Percentiles rank a stretch among this genome's conserved stretches.
Evolutionary conservation across 2,888 invertebrate species (phyloP).

Genomic region (Poecilus cupreus): DNA sequence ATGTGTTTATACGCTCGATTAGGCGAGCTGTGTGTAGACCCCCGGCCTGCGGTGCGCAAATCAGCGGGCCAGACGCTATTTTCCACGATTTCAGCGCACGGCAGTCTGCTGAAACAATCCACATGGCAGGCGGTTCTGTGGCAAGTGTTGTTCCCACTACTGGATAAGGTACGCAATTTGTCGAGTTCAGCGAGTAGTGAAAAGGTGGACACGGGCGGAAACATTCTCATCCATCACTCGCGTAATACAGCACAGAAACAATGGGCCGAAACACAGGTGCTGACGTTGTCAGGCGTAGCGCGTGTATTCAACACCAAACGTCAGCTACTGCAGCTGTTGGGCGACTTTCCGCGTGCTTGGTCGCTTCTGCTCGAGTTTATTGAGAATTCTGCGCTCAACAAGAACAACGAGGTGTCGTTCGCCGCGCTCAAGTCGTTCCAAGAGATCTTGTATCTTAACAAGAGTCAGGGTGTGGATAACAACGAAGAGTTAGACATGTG

Average conservation of each 20-base stretch:
- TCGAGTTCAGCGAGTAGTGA: slow-evolving; percentile 83
- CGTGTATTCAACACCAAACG: slow-evolving; percentile 94
- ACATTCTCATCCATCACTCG: slow-evolving; percentile 98
- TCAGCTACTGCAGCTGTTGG: slow-evolving; percentile 86
- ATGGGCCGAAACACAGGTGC: slow-evolving; percentile 98
- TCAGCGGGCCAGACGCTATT: slow-evolving; percentile 98
- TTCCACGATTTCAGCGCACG: slow-evolving; percentile 97
- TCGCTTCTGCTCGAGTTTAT: slow-evolving; percentile 94
- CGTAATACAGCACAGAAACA: slow-evolving; percentile 99
- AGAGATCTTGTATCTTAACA: slow-evolving; percentile 88
- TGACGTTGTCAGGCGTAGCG: slow-evolving; percentile 93
- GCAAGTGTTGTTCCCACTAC: slow-evolving; percentile 95
- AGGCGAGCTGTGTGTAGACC: slow-evolving; percentile 92
- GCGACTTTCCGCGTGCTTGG: slow-evolving; percentile 97
- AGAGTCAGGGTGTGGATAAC: slow-evolving; percentile 73
- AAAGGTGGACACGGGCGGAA: slow-evolving; percentile 92
- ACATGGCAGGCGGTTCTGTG: slow-evolving; percentile 97
- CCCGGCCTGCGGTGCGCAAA: slow-evolving; percentile 96
- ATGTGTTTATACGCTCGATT: slow-evolving; percentile 94
- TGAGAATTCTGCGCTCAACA: slow-evolving; percentile 92
- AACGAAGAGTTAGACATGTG: slow-evolving; percentile 79
- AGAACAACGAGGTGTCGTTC: slow-evolving; percentile 96
- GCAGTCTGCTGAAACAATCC: slow-evolving; percentile 87
- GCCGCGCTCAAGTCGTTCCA: slow-evolving; percentile 98
- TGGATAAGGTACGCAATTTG: slow-evolving; percentile 91